Evolutionary conservation across 53 echinoderm and acorn worm species (phyloP), one percentile per base, ranked within the genome.

Genomic region (Zoroaster sp.): DNA sequence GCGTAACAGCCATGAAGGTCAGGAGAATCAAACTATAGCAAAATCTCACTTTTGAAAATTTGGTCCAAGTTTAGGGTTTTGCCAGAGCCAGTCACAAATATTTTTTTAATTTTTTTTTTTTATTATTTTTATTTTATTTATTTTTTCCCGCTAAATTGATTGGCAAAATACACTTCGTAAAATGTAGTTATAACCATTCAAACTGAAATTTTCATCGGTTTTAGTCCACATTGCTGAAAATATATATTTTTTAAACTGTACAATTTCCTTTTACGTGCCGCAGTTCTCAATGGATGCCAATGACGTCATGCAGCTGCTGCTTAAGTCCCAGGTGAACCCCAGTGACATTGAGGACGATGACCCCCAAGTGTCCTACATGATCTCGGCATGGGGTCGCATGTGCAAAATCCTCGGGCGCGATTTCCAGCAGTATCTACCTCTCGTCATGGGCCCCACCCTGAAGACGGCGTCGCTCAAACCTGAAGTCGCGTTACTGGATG

Each of bases 321-420:
- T 95, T n/a, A 94, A 91, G 45, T 85, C 98, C 3, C 98, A 98
- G 75, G 94, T 94, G 13, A 89, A 94, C 59, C 75, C 95, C 83
- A 90, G 53, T 63, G 98, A 98, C 13, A 70, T 94, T 66, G 98
- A 98, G 28, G 98, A 98, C 65, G 98, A 98, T 38, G 98, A 98
- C 75, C 98, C 95, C 0, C 98, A 95, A 80, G 96, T 90, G 69
- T 98, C 98, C 4, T 98, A 95, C 90, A 95, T 98, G 98, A 98
- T 98, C 78, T 98, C 98, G 25, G 98, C 98, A 31, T 98, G 98
- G 98, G 98, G 94, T 4, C 88, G 98, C 36, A 98, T 98, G 98
- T 98, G 98, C 72, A 98, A 98, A 78, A 89, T 98, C 17, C 83
- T 98, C 0, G 98, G 98, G 37, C 87, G 90, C 1, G 92, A 94